Conservation (phyloP, 2,888 invertebrate species). For the Temnothorax ravouxi region DNA sequence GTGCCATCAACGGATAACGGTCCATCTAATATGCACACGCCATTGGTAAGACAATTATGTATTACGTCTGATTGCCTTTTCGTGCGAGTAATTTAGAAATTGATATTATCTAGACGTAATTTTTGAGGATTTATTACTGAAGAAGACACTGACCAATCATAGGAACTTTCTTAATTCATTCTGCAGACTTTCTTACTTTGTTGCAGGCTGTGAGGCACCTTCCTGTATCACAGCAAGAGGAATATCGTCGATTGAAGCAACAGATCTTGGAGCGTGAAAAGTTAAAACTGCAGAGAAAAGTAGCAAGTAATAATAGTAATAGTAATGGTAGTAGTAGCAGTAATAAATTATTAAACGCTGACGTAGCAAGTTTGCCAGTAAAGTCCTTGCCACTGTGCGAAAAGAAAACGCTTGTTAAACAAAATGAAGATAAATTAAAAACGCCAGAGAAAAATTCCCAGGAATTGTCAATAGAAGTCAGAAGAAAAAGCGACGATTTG, state of each 20-base stretch:
- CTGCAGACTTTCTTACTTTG: constrained; percentile 26
- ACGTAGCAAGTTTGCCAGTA: not conserved
- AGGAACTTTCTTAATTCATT: constrained; percentile 24
- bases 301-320: constrained; percentile 58
- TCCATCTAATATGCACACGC: constrained; percentile 72
- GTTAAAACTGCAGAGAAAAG: constrained; percentile 73
- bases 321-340: not conserved
- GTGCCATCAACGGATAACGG: constrained; percentile 31
- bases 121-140: not conserved
- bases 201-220: constrained; percentile 85
- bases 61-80: not conserved
- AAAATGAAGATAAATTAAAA: constrained; percentile 46
- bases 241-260: constrained; percentile 85
- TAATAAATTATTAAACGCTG: constrained; percentile 30
- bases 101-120: not conserved
- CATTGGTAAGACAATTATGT: constrained; percentile 70
- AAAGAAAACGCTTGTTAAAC: constrained; percentile 43
- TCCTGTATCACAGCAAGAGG: constrained; percentile 85
- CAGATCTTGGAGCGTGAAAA: constrained; percentile 83
- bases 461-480: constrained; percentile 50
- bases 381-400: constrained; percentile 31
- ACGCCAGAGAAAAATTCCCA: constrained; percentile 43
- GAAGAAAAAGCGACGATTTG: constrained; percentile 42
- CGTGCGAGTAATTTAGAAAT: constrained; percentile 11
- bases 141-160: not conserved